These are phyloP conservation scores for Amorpha juglandis DNA, from an alignment of 2,888 invertebrate species.

Conservation along the genomic window DNA sequence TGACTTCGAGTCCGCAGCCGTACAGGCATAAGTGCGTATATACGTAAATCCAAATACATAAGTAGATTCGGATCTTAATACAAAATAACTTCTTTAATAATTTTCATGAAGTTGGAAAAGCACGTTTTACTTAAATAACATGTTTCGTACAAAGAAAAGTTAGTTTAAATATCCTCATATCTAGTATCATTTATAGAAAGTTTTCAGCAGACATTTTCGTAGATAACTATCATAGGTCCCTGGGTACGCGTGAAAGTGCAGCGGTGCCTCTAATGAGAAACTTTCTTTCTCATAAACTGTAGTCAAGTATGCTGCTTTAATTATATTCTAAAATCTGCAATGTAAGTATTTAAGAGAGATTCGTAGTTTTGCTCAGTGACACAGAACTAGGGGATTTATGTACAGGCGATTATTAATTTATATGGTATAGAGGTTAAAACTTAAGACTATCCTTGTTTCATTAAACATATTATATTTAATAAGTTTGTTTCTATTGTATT, in stretches of 20 bases:
- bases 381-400: not conserved
- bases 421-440: too few relatives aligned
- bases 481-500: too few relatives aligned
- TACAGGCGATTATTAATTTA: not conserved
- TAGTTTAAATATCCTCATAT: conserved; percentile 9
- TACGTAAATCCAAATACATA: too few relatives aligned
- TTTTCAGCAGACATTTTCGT: conserved; percentile 8
- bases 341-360: not conserved
- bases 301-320: not conserved
- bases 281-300: conserved; percentile 15
- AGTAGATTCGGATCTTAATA: too few relatives aligned
- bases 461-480: too few relatives aligned
- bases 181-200: conserved; percentile 16
- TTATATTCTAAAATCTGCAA: not conserved
- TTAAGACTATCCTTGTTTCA: too few relatives aligned
- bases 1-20: too few relatives aligned
- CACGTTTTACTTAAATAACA: not conserved
- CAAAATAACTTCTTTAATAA: too few relatives aligned
- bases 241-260: not conserved
- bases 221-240: conserved; percentile 18
- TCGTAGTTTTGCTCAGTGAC: not conserved
- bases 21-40: too few relatives aligned
- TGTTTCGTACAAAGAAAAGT: not conserved
- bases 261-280: conserved; percentile 5
- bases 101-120: not conserved